Conservation (phyloP, 2,113 vertebrate genomes). For the Siphamia tubifer region DNA sequence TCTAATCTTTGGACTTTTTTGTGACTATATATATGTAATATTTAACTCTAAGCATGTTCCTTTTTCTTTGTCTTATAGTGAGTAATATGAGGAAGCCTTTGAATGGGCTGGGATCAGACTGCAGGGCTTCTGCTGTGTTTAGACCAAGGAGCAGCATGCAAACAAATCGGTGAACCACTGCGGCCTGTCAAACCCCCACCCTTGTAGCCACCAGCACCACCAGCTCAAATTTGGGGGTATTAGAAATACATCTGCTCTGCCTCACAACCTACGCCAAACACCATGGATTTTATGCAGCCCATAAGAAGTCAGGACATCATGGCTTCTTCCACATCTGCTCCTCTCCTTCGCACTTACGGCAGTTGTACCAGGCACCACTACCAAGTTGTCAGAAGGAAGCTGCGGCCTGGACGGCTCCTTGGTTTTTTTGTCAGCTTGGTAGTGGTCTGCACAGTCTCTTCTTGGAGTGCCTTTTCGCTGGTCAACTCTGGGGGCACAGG, state of each 20-base stretch:
- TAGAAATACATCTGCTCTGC: slow-evolving; percentile 28
- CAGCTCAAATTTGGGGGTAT: slow-evolving; percentile 19
- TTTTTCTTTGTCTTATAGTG: slow-evolving; percentile 55
- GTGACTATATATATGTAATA: no score
- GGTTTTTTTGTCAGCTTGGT: slow-evolving; percentile 86
- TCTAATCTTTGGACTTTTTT: no score
- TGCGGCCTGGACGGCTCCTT: slow-evolving; percentile 86
- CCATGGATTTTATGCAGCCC: slow-evolving; percentile 68
- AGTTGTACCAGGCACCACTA: slow-evolving; percentile 58
- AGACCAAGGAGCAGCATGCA: slow-evolving; percentile 65
- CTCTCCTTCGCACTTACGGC: slow-evolving; percentile 39
- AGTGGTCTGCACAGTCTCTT: slow-evolving; percentile 86
- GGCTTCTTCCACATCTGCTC: slow-evolving; percentile 30
- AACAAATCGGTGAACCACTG: slow-evolving; percentile 60
- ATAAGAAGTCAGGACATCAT: slow-evolving; percentile 40
- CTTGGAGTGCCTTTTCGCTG: slow-evolving; percentile 91
- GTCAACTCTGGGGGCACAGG: slow-evolving; percentile 68
- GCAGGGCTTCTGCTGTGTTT: slow-evolving; percentile 52
- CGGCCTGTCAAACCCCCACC: slow-evolving; percentile 50
- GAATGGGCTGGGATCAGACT: slow-evolving; percentile 64
- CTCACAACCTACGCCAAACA: slow-evolving; percentile 35
- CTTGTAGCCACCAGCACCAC: slow-evolving; percentile 18
- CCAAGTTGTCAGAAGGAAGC: slow-evolving; percentile 85
- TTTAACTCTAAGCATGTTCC: neutral
- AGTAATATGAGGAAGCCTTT: slow-evolving; percentile 81